These are phyloP conservation scores for Todus mexicanus DNA, from an alignment of 2,797 vertebrate genomes.

Conservation along the genomic window DNA sequence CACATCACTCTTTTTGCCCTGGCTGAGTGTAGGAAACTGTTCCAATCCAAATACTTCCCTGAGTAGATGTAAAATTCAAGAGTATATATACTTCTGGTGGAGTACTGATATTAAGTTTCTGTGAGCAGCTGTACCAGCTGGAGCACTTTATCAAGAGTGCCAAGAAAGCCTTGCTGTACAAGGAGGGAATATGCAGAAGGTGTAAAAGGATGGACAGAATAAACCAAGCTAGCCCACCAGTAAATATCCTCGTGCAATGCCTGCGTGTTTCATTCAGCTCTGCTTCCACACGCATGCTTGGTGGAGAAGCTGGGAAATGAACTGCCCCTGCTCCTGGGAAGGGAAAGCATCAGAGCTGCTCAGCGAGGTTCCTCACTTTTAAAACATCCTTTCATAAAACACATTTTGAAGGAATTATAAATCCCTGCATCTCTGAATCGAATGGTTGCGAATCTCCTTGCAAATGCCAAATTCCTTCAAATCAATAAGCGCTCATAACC, in stretches of 20 bases:
- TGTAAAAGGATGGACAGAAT: neutral
- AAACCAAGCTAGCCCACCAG: neutral
- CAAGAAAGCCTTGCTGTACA: neutral
- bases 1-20: neutral
- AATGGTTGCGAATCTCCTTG: neutral
- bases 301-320: neutral
- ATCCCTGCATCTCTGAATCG: neutral
- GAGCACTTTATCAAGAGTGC: neutral
- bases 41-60: neutral
- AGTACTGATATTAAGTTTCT: neutral
- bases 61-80: neutral
- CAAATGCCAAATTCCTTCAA: neutral
- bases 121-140: neutral
- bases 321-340: neutral
- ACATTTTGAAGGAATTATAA: neutral
- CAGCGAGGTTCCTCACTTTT: neutral
- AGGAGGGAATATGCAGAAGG: neutral
- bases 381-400: neutral
- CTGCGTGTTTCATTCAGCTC: neutral
- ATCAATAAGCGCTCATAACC: neutral
- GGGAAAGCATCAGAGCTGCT: neutral
- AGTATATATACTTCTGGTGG: neutral
- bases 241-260: neutral
- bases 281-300: neutral
- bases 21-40: fast-evolving